phyloP scores from a whole-genome alignment of 2,888 invertebrate genomes.

The Beris morrisii region DNA sequence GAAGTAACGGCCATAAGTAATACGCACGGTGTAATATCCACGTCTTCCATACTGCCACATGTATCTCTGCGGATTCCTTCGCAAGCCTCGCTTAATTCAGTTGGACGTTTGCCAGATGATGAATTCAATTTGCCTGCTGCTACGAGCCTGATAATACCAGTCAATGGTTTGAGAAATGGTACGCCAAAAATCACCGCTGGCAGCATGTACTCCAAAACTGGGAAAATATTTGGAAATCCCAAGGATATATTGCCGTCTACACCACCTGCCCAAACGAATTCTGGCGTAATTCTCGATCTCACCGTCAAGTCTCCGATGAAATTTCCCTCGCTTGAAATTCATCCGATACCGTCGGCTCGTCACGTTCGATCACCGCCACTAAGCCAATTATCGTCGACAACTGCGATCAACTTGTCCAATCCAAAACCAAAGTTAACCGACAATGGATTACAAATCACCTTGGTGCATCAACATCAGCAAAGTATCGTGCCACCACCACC shows the following conservation, averaged over 20 bases:
- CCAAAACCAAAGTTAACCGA: constrained; percentile 35
- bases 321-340: constrained; percentile 35
- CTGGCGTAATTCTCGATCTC: constrained; percentile 36
- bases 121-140: constrained; percentile 32
- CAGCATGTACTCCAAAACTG: constrained; percentile 40
- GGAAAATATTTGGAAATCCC: constrained; percentile 41
- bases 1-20: constrained; percentile 69
- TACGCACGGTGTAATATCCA: constrained; percentile 35
- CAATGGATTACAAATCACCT: constrained; percentile 39
- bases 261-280: constrained; percentile 5
- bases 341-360: constrained; percentile 34
- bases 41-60: constrained; percentile 24
- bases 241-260: constrained; percentile 38
- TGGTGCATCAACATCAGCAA: constrained; percentile 37
- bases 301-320: constrained; percentile 34
- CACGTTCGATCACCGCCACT: constrained; percentile 34
- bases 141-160: constrained; percentile 31
- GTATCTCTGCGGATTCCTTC: constrained; percentile 28
- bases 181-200: constrained; percentile 35
- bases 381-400: neutral
- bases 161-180: constrained; percentile 9
- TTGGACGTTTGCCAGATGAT: constrained; percentile 22
- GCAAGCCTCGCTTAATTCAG: constrained; percentile 12
- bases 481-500: constrained; percentile 1
- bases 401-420: constrained; percentile 34